A percentile compares a stretch with the other conserved stretches of the same genome.
These are phyloP conservation scores for Apostichopus japonicus DNA, from an alignment of 35 echinoderm and acorn worm genomes.

Conservation along the genomic window DNA sequence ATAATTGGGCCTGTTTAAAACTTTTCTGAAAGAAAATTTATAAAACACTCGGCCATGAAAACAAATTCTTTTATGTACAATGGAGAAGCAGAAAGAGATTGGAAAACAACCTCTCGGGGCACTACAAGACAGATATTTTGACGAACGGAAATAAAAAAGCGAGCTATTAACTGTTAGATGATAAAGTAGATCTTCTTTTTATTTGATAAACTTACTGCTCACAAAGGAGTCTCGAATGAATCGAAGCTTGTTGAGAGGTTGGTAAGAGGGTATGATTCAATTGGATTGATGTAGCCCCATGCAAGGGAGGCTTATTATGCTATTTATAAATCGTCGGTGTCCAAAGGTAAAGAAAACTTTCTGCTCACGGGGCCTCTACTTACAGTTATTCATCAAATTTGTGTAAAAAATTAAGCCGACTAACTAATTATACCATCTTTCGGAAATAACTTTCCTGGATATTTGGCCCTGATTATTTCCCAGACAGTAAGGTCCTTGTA, in stretches of 20 bases:
- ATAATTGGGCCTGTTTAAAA: neutral
- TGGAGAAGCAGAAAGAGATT: neutral
- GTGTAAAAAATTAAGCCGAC: no score
- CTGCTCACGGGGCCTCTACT: no score
- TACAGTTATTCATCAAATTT: no score
- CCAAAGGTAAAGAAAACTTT: no score
- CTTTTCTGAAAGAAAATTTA: neutral
- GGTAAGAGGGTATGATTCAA: neutral
- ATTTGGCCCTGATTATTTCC: no score
- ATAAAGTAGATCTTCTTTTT: neutral
- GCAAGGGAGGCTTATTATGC: no score
- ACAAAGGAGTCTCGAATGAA: neutral
- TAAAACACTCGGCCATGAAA: slow-evolving; percentile 3
- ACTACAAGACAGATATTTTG: neutral
- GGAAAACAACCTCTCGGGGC: neutral
- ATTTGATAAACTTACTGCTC: neutral
- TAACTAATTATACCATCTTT: no score
- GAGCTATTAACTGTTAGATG: neutral
- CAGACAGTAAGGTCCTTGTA: no score
- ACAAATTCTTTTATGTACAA: neutral
- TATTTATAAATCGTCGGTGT: no score
- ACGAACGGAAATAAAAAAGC: neutral
- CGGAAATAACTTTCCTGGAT: no score
- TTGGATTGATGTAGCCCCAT: neutral
- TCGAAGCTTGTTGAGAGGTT: neutral